Base-by-base conservation (phyloP, 2,888 invertebrate species). In the Sinotaia quadrata region DNA sequence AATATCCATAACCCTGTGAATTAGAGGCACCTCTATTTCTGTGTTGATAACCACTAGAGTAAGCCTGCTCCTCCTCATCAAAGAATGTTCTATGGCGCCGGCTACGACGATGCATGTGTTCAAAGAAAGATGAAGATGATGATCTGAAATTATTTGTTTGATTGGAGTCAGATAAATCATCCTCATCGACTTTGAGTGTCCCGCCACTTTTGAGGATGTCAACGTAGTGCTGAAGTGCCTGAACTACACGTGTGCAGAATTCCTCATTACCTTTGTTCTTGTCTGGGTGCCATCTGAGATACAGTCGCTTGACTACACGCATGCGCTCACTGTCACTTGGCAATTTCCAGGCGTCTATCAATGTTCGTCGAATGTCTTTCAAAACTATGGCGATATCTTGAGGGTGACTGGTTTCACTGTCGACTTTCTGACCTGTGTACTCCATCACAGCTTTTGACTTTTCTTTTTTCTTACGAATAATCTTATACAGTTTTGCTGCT, bases 221-320 rank as follows among this genome's bases (percentile, higher is more conserved):
- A 0, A 75, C 31, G 57, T 74, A 72, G 27, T 74, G 66, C 18
- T 68, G 67, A 31, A 81, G 74, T 34, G 67, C 75, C 63, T 78
- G 75, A 29, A 72, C 75, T 5, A 79, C 75, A 44, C 76, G 71
- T 0, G 74, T 78, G 27, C 74, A 71, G 27, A 77, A 65, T 4
- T 49, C 52, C 21, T 69, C 69, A 24, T 73, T 69, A 15, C 69
- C 67, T 10, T 57, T 72, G 62, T 81, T 78, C 68, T 77, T 80
- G 54, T 81, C 80, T 37, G 79, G 80, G 60, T 80, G 80, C 78
- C 78, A 81, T 51, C 72, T 75, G 8, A 75, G 52, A 21, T 69
- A 37, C 18, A 80, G 59, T 52, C 81, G 62, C 63, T 78, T 77
- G 4, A 76, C 61, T 31, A 79, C 71, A 3, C 68, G 36, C 41